A percentile compares a stretch with the other conserved stretches of the same genome.
These are phyloP conservation scores for Chalcosyrphus nemorum DNA, from an alignment of 2,888 invertebrate species.

Conservation along the genomic window DNA sequence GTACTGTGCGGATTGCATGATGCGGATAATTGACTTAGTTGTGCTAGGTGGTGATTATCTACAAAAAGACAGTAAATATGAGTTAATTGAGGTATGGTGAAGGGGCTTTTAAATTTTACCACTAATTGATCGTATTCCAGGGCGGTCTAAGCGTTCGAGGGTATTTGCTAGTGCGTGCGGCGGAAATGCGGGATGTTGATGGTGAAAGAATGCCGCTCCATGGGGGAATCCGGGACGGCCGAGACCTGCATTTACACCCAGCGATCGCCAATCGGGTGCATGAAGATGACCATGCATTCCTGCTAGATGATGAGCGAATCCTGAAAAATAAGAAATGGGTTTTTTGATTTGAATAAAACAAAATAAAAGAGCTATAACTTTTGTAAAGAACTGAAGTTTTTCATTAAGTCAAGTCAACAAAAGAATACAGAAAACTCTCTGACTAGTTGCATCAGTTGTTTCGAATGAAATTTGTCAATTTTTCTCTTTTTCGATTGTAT, in stretches of 20 bases:
- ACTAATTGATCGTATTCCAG: constrained; percentile 77
- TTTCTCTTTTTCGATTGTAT: no score
- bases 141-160: constrained; percentile 82
- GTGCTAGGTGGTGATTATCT: constrained; percentile 77
- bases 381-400: no score
- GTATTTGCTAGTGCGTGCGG: constrained; percentile 83
- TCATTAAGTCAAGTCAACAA: no score
- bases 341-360: neutral
- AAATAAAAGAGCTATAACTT: no score
- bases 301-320: constrained; percentile 89
- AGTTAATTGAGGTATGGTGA: constrained; percentile 1
- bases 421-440: no score
- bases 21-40: constrained; percentile 78
- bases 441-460: no score
- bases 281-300: constrained; percentile 87
- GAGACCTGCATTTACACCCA: constrained; percentile 79
- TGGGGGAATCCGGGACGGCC: constrained; percentile 79
- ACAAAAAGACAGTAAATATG: constrained; percentile 13
- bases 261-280: constrained; percentile 85
- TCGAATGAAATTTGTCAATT: no score
- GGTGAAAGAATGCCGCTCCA: constrained; percentile 82
- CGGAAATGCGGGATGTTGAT: constrained; percentile 84
- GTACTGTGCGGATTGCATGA: constrained; percentile 86
- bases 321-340: constrained; percentile 81
- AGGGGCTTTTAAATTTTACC: constrained; percentile 75